Evolutionary conservation across 2,888 invertebrate genomes (phyloP).

Genomic region (Bimastos eiseni): DNA sequence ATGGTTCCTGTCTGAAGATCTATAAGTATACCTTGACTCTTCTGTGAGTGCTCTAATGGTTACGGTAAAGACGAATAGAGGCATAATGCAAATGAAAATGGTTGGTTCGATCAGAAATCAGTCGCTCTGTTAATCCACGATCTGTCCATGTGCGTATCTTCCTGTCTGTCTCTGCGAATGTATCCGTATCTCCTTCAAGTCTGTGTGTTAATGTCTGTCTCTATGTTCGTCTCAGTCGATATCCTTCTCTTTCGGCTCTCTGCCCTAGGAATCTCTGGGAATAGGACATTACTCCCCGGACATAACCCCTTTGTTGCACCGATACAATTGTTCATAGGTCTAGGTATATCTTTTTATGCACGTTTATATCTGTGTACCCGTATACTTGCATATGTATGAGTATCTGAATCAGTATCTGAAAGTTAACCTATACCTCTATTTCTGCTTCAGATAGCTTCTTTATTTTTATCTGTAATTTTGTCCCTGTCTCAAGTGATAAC

Average conservation of each 20-base stretch:
- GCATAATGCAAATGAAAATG: neutral
- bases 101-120: neutral
- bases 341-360: neutral
- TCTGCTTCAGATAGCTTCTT: neutral
- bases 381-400: too few relatives aligned
- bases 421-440: neutral
- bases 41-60: neutral
- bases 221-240: neutral
- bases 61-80: neutral
- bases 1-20: neutral
- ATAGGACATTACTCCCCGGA: too few relatives aligned
- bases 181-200: neutral
- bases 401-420: neutral
- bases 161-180: neutral
- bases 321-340: neutral
- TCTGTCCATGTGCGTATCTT: neutral
- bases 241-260: neutral
- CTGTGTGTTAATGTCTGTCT: neutral
- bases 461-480: neutral
- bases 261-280: too few relatives aligned
- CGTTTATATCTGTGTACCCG: neutral
- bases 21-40: neutral
- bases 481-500: neutral
- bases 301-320: too few relatives aligned
- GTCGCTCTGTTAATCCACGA: neutral